Base-by-base conservation (phyloP, 2,888 invertebrate genomes). In the Microchrysa polita region DNA sequence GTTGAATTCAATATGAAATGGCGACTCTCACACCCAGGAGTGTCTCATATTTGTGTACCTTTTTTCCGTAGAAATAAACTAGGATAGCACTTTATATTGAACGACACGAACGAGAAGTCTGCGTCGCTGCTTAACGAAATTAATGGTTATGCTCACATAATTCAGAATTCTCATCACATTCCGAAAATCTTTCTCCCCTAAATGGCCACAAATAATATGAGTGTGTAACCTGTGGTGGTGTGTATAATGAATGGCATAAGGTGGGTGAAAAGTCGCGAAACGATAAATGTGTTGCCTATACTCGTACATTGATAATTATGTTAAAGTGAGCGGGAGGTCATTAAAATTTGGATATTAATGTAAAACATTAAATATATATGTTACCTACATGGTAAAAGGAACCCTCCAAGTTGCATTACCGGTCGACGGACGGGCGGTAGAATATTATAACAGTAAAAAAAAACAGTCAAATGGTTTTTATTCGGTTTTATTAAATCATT, bases 71-170 rank as follows among this genome's bases (percentile, higher is more conserved):
- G 2, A 34, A 34, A 34, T 34, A 34, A n/a, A n/a, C n/a, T n/a
- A n/a, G 18, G 42, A 40, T 12, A 2, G 23, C 12, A 10, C 22
- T 14, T 22, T 65, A 23, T n/a, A n/a, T n/a, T n/a, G n/a, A n/a
- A 18, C 16, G 12, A 34, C 22, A 12, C 7, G 44, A 20, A 48
- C 20, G 14, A 2, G 65, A 16, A 44, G 44, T 22, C 22, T 18
- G 9, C 48, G 44, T 65, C 27, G 10, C 59, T 57, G 18, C 53
- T 74, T 67, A 69, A 42, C 67, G 73, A 57, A 53, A 73, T 73
- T 75, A 75, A 75, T 75, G 73, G 69, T 73, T 75, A 67, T 73
- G 59, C 60, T 73, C 73, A 71, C 71, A 75, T 75, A 73, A 73
- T 75, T 73, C 67, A 44, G 14, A n/a, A 40, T 55, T 69, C 57